phyloP scores from a whole-genome alignment of 2,797 vertebrate species.

The Sandelia bainsii region DNA sequence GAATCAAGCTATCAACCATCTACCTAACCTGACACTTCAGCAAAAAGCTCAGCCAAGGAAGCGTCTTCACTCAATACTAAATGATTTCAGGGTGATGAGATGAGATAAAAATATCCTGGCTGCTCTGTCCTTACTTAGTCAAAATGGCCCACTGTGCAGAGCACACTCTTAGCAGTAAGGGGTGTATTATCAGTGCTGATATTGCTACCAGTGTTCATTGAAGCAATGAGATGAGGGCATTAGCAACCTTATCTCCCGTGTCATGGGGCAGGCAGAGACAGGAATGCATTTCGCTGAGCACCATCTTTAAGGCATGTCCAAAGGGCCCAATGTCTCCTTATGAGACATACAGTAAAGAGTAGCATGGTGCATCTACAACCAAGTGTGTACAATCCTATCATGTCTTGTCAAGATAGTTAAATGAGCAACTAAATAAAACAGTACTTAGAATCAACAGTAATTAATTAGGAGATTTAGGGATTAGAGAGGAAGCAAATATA shows the following conservation, averaged over 20 bases:
- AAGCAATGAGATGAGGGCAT: slow-evolving; percentile 31
- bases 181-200: slow-evolving; percentile 47
- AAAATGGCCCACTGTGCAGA: slow-evolving; percentile 28
- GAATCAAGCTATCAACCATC: slow-evolving; percentile 13
- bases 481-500: slow-evolving; percentile 66
- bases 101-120: slow-evolving; percentile 63
- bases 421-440: slow-evolving; percentile 60
- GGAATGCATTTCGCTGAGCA: slow-evolving; percentile 40
- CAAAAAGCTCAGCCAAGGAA: slow-evolving; percentile 23
- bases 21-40: slow-evolving; percentile 23
- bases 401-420: slow-evolving; percentile 50
- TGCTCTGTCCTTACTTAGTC: slow-evolving; percentile 48
- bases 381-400: slow-evolving; percentile 56
- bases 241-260: slow-evolving; percentile 53
- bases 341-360: slow-evolving; percentile 15
- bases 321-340: not conserved
- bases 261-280: slow-evolving; percentile 43
- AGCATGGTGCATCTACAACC: slow-evolving; percentile 29
- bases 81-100: slow-evolving; percentile 61
- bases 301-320: slow-evolving; percentile 40
- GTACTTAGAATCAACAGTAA: slow-evolving; percentile 48
- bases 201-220: slow-evolving; percentile 27
- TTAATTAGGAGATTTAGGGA: slow-evolving; percentile 77
- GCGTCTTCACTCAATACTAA: slow-evolving; percentile 56
- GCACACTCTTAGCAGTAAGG: slow-evolving; percentile 34